Percentiles rank a stretch among this genome's conserved stretches.
Evolutionary conservation across 2,888 invertebrate genomes (phyloP).

Genomic region (Rhabditophanes sp.): DNA sequence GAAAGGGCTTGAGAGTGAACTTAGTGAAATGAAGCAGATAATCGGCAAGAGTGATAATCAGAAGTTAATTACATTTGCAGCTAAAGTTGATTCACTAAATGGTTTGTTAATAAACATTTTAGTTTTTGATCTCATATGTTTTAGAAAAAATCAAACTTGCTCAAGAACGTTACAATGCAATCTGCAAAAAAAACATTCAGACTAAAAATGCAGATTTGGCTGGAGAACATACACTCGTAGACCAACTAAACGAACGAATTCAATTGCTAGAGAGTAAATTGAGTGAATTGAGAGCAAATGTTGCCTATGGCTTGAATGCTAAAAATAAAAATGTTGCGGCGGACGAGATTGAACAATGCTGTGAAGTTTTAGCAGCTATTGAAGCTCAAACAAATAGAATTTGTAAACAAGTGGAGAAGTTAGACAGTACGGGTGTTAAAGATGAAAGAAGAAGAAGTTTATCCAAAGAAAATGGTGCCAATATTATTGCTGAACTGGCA

Average conservation of each 20-base stretch:
- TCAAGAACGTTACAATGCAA: conserved; percentile 31
- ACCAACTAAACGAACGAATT: conserved; percentile 27
- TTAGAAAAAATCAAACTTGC: conserved; percentile 31
- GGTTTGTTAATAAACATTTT: too few species aligned
- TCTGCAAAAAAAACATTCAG: conserved; percentile 29
- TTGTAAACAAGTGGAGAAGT: conserved; percentile 37
- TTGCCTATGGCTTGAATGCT: conserved; percentile 8
- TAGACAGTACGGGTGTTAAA: conserved; percentile 22
- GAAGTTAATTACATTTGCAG: conserved; percentile 39
- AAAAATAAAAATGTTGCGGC: neutral
- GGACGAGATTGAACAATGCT: conserved; percentile 34
- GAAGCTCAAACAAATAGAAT: conserved; percentile 36
- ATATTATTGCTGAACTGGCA: conserved; percentile 34
- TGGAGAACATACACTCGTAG: conserved; percentile 6
- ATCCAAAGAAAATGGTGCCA: conserved; percentile 32
- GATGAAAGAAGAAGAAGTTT: conserved; percentile 36
- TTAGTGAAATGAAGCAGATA: conserved; percentile 21
- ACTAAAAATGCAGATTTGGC: conserved; percentile 2
- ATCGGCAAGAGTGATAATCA: conserved; percentile 40
- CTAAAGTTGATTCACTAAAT: conserved; percentile 28
- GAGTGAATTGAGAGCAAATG: conserved; percentile 15
- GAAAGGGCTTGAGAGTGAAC: conserved; percentile 14
- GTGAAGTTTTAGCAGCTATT: conserved; percentile 35
- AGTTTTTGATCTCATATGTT: conserved; percentile 29
- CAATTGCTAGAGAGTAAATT: conserved; percentile 34